A percentile compares a stretch with the other conserved stretches of the same genome.
phyloP scores from a whole-genome alignment of 2,113 vertebrate genomes.

The Xyrauchen texanus region DNA sequence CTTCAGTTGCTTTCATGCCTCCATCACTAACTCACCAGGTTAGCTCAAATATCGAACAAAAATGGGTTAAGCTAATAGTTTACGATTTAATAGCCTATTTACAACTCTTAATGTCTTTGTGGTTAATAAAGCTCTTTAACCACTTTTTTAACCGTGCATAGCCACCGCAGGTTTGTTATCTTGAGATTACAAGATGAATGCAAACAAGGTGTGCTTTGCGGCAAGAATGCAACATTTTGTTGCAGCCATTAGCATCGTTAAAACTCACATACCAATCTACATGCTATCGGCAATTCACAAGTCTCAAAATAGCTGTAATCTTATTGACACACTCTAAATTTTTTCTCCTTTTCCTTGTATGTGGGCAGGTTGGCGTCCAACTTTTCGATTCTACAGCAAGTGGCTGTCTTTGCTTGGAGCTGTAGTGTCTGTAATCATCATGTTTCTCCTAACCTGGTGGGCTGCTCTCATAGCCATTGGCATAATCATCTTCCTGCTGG shows the following conservation, averaged over 20 bases:
- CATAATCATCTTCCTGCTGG: slow-evolving; percentile 72
- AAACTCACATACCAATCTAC: too few species aligned
- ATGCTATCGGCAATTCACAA: too few species aligned
- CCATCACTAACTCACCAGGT: slow-evolving; percentile 95
- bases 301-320: too few species aligned
- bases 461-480: slow-evolving; percentile 67
- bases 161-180: too few species aligned
- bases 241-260: too few species aligned
- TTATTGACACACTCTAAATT: too few species aligned
- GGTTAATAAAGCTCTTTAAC: too few species aligned
- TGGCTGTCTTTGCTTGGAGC: slow-evolving; percentile 74
- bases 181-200: too few species aligned
- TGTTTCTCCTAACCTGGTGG: slow-evolving; percentile 80
- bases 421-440: slow-evolving; percentile 70
- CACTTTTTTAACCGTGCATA: too few species aligned
- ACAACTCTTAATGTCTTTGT: too few species aligned
- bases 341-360: not conserved
- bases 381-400: slow-evolving; percentile 71
- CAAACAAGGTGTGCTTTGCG: too few species aligned
- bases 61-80: not conserved
- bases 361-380: slow-evolving; percentile 71
- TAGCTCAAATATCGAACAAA: slow-evolving; percentile 25
- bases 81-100: not conserved
- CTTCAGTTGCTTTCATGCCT: slow-evolving; percentile 98
- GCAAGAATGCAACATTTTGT: too few species aligned